These are phyloP conservation scores for Neoitamus cyanurus DNA, from an alignment of 2,888 invertebrate genomes.

Conservation along the genomic window DNA sequence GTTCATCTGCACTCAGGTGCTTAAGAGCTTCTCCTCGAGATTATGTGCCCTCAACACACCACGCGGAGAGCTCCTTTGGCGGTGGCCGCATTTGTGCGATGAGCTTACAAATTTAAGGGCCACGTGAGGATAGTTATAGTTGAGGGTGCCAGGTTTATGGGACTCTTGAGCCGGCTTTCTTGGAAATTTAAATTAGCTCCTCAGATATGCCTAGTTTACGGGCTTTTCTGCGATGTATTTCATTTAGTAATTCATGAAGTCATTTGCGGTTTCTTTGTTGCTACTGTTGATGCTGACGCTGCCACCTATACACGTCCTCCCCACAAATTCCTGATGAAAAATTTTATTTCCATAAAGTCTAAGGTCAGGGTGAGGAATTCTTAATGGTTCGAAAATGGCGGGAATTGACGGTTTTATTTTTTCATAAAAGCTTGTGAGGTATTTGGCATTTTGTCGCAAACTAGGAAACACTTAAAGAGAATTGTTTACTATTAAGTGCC, in stretches of 20 bases:
- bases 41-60: too few species aligned
- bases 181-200: not conserved
- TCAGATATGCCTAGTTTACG: not conserved
- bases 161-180: not conserved
- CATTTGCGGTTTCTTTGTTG: not conserved
- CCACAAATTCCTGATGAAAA: not conserved
- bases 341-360: not conserved
- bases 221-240: not conserved
- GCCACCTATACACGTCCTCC: not conserved
- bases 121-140: not conserved
- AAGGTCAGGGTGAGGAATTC: not conserved
- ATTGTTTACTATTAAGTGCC: too few species aligned
- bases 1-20: not conserved
- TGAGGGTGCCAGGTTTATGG: not conserved
- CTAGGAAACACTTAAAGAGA: not conserved
- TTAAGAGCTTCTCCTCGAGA: not conserved
- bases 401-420: not conserved
- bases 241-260: not conserved
- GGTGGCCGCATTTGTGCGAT: not conserved
- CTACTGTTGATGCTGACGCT: not conserved
- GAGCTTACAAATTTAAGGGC: not conserved
- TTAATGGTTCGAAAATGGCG: not conserved
- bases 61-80: not conserved
- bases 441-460: not conserved
- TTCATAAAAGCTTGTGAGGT: not conserved